Evolutionary conservation across 2,888 invertebrate genomes (phyloP), one percentile per base, ranked within the genome.

Genomic region (Nesidiocoris tenuis): DNA sequence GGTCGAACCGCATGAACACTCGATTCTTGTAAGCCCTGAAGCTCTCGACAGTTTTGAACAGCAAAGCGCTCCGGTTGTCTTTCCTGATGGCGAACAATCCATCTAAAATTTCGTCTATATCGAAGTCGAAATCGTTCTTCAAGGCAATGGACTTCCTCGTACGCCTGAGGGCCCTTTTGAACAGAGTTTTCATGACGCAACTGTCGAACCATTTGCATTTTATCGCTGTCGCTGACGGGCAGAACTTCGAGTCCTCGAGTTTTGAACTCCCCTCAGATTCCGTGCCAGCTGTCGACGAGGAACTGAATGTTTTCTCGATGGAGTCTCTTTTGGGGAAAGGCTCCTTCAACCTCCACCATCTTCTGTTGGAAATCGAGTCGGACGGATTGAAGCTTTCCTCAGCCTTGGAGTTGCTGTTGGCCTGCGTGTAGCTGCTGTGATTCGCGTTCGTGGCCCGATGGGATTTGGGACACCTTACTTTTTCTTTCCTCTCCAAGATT

Each of bases 261-360:
- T 70, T 70, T 17, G 39, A 39, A 21, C 61, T 61, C 18, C 61
- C 61, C 7, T 63, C 72, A 19, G 56, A 22, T 1, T 61, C 63
- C 5, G n/a, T 12, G 17, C 54, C 54, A 2, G 19, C 1, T 19
- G n/a, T 24, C 16, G 72, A 72, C 1, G 61, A 7, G 16, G 70
- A 70, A 18, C 72, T 72, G 24, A 72, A 16, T n/a, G n/a, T 12
- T 54, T 72, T 72, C 16, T 72, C 72, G 2, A 72, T 21, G 12
- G 72, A 72, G 56, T 72, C 72, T n/a, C 22, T 72, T 61, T 72
- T 72, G 3, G 72, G 72, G 61, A 72, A 72, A 17, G 72, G 72
- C 61, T 72, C 72, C 19, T 63, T 72, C 54, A 72, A 21, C 61
- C 61, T 72, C 61, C 61, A 72, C 17, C 63, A 19, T 39, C 61